Conservation (phyloP, 37 sponge, comb jelly and placozoan species). For the Cliona cf. orientalis region DNA sequence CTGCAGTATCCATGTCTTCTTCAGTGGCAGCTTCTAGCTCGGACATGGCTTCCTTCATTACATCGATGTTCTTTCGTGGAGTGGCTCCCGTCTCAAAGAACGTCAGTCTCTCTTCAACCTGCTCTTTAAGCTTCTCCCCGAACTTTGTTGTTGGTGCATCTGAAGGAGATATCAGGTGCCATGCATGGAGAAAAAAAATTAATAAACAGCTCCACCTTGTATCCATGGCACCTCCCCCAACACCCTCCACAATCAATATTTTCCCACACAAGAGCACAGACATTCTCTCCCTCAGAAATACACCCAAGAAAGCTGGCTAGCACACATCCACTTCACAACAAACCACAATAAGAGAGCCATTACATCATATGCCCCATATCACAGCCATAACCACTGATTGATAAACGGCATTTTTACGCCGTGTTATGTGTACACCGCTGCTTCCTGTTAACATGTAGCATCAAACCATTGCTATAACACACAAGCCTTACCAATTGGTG, state of each 20-base stretch:
- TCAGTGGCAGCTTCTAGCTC: conserved; percentile 45
- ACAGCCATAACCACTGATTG: too few species aligned
- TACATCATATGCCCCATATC: too few species aligned
- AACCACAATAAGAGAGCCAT: too few species aligned
- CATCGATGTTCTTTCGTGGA: conserved; percentile 93
- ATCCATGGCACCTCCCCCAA: not conserved
- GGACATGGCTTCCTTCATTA: conserved; percentile 92
- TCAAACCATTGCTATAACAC: too few species aligned
- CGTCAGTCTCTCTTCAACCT: conserved; percentile 94
- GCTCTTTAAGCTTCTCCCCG: conserved; percentile 93
- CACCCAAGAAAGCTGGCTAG: too few species aligned
- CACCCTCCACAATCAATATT: not conserved
- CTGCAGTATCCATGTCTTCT: conserved; percentile 27
- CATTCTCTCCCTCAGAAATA: too few species aligned
- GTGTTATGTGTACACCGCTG: too few species aligned
- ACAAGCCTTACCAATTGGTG: too few species aligned
- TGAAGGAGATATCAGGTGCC: conserved; percentile 24
- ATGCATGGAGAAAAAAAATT: not conserved
- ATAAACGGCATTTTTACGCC: too few species aligned
- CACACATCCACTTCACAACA: too few species aligned
- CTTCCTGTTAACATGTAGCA: too few species aligned
- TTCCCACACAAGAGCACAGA: not conserved
- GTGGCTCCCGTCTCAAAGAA: conserved; percentile 95
- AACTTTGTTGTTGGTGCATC: conserved; percentile 84
- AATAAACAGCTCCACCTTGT: not conserved